Base-by-base conservation (phyloP, 2,113 vertebrate species). In the Antechinus stuartii region DNA sequence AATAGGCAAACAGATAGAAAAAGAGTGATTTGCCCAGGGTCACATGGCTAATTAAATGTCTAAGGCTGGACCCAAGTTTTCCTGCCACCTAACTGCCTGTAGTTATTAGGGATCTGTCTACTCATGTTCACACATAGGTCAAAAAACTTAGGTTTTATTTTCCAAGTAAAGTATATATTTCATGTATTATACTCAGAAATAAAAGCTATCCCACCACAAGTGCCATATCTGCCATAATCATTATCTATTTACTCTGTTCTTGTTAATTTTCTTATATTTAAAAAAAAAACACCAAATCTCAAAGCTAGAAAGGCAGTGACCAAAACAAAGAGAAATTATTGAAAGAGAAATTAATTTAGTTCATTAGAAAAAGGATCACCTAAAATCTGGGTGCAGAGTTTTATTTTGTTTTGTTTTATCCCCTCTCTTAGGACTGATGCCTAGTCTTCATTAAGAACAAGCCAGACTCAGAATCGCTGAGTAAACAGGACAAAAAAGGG, bases 181-280 rank as follows among this genome's bases (percentile, higher is more conserved):
- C 42, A 12, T 52, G 90, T 42, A 2, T 92, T 56, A 22, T 25
- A 49, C 0, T 0, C 16, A 68, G 47, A 68, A 12, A 47, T 53
- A 11, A 22, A 61, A 91, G 26, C 2, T 14, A 76, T 76, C 4
- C 61, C 30, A 76, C 35, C 35, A 76, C 25, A 3, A 2, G 0
- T 47, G 11, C 3, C 2, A 0, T 8, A 9, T 14, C 0, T 7
- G 0, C 16, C 42, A 23, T 46, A 0, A 0, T 30, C 8, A 23
- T 93, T 0, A 9, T 2, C 12, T 0, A 0, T 54, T 53, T 91
- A 49, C n/a, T 10, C 0, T 25, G 2, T 50, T 0, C 25, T 68
- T 84, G 30, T 90, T 52, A 2, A 14, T 56, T 56, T 95, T 92
- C 50, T 23, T 61, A 30, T 25, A 90, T 90, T 93, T 90, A 90